A percentile compares a stretch with the other conserved stretches of the same genome.
These are phyloP conservation scores for human DNA, from an alignment of 2,113 vertebrate genomes.

Conservation along the genomic window GRCh38 chr7:100347501-100348000, in stretches of 20 bases:
- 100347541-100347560: background rate
- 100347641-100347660: background rate
- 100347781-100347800: background rate
- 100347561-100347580: too few species aligned
- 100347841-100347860: background rate
- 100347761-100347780: background rate
- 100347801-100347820: background rate
- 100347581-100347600: background rate
- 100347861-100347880: background rate
- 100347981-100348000: background rate
- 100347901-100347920: background rate
- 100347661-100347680: background rate
- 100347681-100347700: background rate
- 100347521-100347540: background rate
- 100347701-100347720: background rate
- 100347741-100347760: background rate
- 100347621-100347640: background rate
- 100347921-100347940: background rate
- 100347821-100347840: background rate
- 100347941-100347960: background rate
- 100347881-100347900: background rate
- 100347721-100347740: background rate
- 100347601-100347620: rapidly evolving
- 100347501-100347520: background rate
- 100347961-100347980: background rate